A percentile compares a stretch with the other conserved stretches of the same genome.
These are phyloP conservation scores for Ictalurus punctatus DNA, from an alignment of 2,113 vertebrate genomes.

Conservation along the genomic window DNA sequence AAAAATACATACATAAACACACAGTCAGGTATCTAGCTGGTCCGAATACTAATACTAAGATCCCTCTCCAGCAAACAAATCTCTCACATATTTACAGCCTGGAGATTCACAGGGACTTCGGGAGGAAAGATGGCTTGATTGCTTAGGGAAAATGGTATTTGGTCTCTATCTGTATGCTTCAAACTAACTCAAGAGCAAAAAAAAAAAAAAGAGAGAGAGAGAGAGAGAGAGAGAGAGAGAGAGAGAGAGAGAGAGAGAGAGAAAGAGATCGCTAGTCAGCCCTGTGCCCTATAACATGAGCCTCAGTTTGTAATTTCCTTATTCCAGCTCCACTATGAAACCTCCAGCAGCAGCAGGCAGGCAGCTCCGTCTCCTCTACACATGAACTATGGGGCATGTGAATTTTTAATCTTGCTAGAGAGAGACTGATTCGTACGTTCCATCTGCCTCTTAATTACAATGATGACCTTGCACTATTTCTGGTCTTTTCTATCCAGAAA, in stretches of 20 bases:
- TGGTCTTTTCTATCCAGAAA: slow-evolving; percentile 41
- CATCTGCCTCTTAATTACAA: slow-evolving; percentile 52
- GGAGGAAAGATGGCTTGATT: slow-evolving; percentile 54
- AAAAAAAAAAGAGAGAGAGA: too few species aligned
- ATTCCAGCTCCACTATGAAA: slow-evolving; percentile 3
- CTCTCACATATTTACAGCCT: slow-evolving; percentile 57
- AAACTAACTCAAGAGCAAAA: slow-evolving; percentile 39
- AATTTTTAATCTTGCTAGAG: slow-evolving; percentile 40
- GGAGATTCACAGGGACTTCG: slow-evolving; percentile 51
- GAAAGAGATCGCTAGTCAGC: not conserved
- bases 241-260: too few species aligned
- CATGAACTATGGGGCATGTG: slow-evolving; percentile 19
- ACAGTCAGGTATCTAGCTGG: slow-evolving; percentile 26
- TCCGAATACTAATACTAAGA: slow-evolving; percentile 54
- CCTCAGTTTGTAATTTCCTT: not conserved
- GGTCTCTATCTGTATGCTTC: slow-evolving; percentile 39
- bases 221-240: too few species aligned
- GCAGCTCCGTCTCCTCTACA: slow-evolving; percentile 7
- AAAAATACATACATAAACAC: slow-evolving; percentile 15
- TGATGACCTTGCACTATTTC: slow-evolving; percentile 57
- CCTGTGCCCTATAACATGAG: not conserved
- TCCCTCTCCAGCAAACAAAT: slow-evolving; percentile 59
- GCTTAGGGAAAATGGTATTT: slow-evolving; percentile 55
- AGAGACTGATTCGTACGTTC: slow-evolving; percentile 41
- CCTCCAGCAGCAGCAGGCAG: not conserved